Base-by-base conservation (phyloP, 2,797 vertebrate species). In the Anomalospiza imberbis region DNA sequence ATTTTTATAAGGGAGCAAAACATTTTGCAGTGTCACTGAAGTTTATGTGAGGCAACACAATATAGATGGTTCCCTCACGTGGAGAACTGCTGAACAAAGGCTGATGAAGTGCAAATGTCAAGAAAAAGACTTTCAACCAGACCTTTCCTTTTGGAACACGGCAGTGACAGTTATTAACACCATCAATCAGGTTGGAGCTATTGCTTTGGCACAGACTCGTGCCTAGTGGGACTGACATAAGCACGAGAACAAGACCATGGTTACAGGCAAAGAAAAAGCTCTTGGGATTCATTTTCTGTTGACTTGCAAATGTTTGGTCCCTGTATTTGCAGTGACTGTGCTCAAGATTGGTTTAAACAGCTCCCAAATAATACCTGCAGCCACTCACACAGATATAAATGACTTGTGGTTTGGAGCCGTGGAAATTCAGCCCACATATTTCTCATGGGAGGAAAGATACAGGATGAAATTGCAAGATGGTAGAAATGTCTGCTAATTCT, bases 91-190 rank as follows among this genome's bases (percentile, higher is more conserved):
- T 91, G 94, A 96, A 96, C 90, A 95, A 96, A 96, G 86, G 94
- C 88, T 96, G 95, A 97, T 95, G 88, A 96, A 97, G 94, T 94
- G 90, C 91, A 96, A 94, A 91, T 83, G 94, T 94, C 94, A 95
- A 89, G 91, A 91, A 77, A 93, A 94, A 96, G 88, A 95, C 93
- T 91, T 91, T 91, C 91, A 87, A 97, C 47, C 90, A 97, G 95
- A 96, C 91, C 95, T 96, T 95, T 95, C 91, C 91, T 93, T 94
- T 74, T 47, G 77, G 93, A 95, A 50, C 85, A 91, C 45, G 47
- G 91, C 50, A 3, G 63, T 96, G 96, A 96, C 95, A 96, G 95
- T 96, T 97, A 96, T 94, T 93, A 97, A 96, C 91, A 96, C 80
- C 90, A 96, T 96, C 93, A 91, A 94, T 96, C 96, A 97, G 93